Percentiles rank a stretch among this genome's conserved stretches.
These are phyloP conservation scores for Datnioides undecimradiatus DNA, from an alignment of 2,113 vertebrate genomes.

Conservation along the genomic window DNA sequence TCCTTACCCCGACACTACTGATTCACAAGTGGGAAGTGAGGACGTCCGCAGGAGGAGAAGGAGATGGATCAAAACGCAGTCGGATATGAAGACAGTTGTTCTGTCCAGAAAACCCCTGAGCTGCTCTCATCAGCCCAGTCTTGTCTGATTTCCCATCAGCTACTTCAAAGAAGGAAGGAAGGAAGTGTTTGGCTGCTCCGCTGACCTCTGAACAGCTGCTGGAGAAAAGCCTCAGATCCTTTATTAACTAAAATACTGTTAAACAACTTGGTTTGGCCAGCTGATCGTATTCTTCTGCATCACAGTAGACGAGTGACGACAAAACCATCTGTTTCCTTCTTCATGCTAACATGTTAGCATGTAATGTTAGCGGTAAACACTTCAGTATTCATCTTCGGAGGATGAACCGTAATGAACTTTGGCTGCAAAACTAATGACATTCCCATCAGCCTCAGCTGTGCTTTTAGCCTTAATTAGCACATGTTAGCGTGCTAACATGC, in stretches of 20 bases:
- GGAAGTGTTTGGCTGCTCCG: conserved; percentile 22
- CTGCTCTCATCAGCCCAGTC: conserved; percentile 1
- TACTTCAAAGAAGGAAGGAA: conserved; percentile 2
- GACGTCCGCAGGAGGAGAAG: conserved; percentile 8
- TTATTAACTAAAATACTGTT: not conserved
- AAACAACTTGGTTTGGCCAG: not conserved
- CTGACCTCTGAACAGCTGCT: conserved; percentile 22
- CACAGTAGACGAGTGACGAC: not conserved
- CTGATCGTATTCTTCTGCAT: not conserved
- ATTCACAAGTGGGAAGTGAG: conserved; percentile 7
- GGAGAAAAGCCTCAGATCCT: conserved; percentile 9
- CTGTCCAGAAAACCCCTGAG: not conserved
- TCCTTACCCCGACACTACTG: conserved; percentile 1
- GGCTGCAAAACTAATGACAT: not conserved
- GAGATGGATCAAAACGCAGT: not conserved
- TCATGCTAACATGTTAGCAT: not conserved
- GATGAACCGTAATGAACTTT: too few species aligned
- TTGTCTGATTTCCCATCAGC: conserved; percentile 46
- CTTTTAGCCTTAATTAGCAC: not conserved
- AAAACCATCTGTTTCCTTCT: not conserved
- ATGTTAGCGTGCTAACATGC: not conserved
- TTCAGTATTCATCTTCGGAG: not conserved
- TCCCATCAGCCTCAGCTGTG: not conserved
- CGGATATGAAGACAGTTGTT: not conserved
- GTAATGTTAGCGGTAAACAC: not conserved